Evolutionary conservation across 2,113 vertebrate species (phyloP).

Genomic region (Amazona vittata): DNA sequence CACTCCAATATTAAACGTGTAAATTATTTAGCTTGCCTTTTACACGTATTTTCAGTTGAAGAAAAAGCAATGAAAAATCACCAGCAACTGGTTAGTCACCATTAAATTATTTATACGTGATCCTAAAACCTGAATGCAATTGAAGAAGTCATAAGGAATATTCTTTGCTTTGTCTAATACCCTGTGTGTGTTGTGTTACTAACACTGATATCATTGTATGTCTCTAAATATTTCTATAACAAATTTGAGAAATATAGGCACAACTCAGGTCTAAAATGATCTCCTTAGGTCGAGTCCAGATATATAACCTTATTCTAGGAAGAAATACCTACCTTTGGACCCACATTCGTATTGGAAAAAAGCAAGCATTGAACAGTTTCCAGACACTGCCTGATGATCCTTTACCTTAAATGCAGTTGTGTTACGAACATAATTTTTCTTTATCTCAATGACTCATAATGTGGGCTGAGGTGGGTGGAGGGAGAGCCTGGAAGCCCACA

Average conservation of each 20-base stretch:
- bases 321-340: not conserved
- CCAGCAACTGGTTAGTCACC: not conserved
- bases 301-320: not conserved
- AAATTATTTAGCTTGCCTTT: conserved; percentile 72
- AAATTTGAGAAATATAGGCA: not conserved
- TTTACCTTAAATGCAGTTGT: not conserved
- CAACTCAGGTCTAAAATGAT: not conserved
- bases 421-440: not conserved
- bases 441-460: not conserved
- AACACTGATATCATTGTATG: not conserved
- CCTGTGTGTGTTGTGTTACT: not conserved
- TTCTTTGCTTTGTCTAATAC: not conserved
- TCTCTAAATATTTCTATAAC: not conserved
- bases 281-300: not conserved
- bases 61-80: conserved; percentile 9
- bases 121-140: not conserved
- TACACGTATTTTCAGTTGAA: conserved; percentile 21
- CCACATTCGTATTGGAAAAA: not conserved
- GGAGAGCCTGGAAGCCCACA: not conserved
- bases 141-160: not conserved
- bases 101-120: not conserved
- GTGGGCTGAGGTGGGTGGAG: not conserved
- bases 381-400: not conserved
- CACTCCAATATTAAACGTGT: conserved; percentile 73
- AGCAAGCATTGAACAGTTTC: not conserved